phyloP scores from a whole-genome alignment of 2,113 vertebrate species.

The Otolemur garnettii region DNA sequence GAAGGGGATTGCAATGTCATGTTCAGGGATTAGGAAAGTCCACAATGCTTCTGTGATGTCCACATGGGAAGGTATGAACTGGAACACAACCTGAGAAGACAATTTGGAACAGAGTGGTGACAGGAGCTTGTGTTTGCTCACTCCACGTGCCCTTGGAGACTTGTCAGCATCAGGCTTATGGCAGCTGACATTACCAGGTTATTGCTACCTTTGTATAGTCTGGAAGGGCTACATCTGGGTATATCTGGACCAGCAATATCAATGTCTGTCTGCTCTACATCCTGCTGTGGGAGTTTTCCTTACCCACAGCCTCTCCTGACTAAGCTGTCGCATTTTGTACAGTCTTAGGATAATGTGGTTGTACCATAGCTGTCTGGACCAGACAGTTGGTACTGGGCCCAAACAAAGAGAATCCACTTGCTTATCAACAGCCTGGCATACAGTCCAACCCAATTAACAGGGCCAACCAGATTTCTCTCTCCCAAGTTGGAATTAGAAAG shows the following conservation, averaged over 20 bases:
- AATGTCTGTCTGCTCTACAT: neutral
- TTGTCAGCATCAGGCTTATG: neutral
- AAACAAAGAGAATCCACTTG: neutral
- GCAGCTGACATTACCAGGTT: neutral
- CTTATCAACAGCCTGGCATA: neutral
- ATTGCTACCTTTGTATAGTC: neutral
- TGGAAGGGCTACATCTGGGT: neutral
- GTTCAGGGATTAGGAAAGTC: constrained; percentile 91
- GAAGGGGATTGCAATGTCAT: constrained; percentile 91
- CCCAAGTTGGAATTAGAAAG: neutral
- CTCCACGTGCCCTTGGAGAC: neutral
- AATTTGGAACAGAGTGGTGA: neutral
- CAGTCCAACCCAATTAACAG: neutral
- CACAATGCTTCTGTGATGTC: constrained; percentile 92
- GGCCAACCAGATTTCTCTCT: neutral
- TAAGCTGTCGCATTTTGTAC: neutral
- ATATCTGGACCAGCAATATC: neutral
- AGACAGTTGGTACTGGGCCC: neutral
- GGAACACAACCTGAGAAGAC: constrained; percentile 90
- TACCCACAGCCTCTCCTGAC: neutral
- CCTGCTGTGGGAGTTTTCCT: neutral
- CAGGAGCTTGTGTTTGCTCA: neutral
- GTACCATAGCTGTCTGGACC: neutral
- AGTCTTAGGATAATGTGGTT: neutral
- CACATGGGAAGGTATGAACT: constrained; percentile 89